Evolutionary conservation across 2,797 vertebrate genomes (phyloP), one percentile per base, ranked within the genome.

Genomic region (Natrix natrix): DNA sequence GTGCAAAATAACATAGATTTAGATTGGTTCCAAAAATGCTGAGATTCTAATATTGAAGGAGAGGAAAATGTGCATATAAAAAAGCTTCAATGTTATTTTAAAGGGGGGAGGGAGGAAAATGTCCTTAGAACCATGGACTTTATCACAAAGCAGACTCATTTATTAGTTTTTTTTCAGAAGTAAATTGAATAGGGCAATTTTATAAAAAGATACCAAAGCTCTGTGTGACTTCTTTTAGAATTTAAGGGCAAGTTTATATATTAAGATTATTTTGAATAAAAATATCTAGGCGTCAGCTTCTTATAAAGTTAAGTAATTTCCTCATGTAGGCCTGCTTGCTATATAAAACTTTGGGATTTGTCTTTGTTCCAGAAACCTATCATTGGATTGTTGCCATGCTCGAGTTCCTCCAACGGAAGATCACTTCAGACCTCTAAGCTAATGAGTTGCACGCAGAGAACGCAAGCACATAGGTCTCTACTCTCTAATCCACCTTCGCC

Each of bases 401-500:
- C 88, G 86, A 83, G 78, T 78, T 66, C n/a, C 52, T 88, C 59
- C 60, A 88, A 86, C 61, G 52, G 89, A 63, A 48, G 56, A 57
- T 91, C 57, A 28, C 86, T 57, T 48, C 24, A 88, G 57, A 86
- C 69, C 90, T 83, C 89, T 86, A 63, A 63, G 6, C 86, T 63
- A 86, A 94, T n/a, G 57, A 92, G 86, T 56, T 94, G 61, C 91
- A 74, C 10, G 55, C 89, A 20, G 24, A 63, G 32, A 66, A 57
- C 86, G 57, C 83, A 66, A 88, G 89, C 93, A 60, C 94, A 96
- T 90, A 93, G 86, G 48, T 88, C 92, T 10, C 52, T 88, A 88
- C 92, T 91, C 52, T 86, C 69, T 20, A 90, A 90, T 0, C 92
- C 94, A 17, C 88, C 87, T 91, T 91, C 90, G 74, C 96, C 96